Evolutionary conservation across 2,797 vertebrate species (phyloP).

Genomic region (Scarus forsteni): DNA sequence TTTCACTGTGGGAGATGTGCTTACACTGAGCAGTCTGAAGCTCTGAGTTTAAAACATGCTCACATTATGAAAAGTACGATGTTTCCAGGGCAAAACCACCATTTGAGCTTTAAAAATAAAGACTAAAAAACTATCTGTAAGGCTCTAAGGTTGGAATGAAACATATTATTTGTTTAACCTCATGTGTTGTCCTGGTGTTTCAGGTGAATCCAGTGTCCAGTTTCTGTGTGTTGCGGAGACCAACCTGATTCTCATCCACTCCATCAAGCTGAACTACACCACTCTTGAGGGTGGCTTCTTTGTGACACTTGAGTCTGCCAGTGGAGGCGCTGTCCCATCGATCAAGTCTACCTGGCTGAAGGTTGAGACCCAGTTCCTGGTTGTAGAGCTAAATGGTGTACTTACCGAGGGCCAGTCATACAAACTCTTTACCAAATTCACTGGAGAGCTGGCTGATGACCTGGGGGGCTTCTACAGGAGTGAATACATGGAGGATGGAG

Average conservation of each 20-base stretch:
- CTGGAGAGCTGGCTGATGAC: conserved; percentile 91
- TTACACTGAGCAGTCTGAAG: too few species aligned
- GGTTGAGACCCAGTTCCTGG: conserved; percentile 87
- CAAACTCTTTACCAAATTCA: conserved; percentile 79
- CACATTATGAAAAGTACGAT: too few species aligned
- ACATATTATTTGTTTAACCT: neutral
- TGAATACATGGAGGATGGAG: conserved; percentile 81
- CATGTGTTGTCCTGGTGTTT: conserved; percentile 15
- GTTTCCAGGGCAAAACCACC: too few species aligned
- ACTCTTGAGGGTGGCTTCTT: rapidly evolving
- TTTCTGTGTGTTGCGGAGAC: conserved; percentile 85
- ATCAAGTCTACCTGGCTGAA: conserved; percentile 75
- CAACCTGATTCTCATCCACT: conserved; percentile 91
- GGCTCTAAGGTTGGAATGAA: too few species aligned
- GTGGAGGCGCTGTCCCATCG: conserved; percentile 36
- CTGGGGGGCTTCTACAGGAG: conserved; percentile 96
- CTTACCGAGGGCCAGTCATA: conserved; percentile 78
- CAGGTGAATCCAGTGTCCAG: conserved; percentile 79
- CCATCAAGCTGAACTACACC: conserved; percentile 89
- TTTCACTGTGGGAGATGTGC: too few species aligned
- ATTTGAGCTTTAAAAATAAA: too few species aligned
- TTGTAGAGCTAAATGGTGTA: conserved; percentile 78
- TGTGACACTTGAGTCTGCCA: conserved; percentile 41
- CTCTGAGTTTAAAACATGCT: too few species aligned
- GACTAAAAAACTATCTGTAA: too few species aligned